Conservation (phyloP, 2,797 vertebrate genomes). For the Clangula hyemalis region DNA sequence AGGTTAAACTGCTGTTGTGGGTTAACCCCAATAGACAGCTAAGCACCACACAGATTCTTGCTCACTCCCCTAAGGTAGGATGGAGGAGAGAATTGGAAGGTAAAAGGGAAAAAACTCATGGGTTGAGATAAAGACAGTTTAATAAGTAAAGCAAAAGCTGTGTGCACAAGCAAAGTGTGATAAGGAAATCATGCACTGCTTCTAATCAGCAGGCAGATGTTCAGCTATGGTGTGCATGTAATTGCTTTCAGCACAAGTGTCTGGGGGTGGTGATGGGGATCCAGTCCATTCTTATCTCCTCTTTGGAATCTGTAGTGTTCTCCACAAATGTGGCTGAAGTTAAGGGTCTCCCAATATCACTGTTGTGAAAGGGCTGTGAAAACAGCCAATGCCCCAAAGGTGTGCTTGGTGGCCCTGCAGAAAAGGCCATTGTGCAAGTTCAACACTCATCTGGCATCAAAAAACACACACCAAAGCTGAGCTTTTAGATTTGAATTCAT, state of each 20-base stretch:
- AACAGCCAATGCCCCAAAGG: not conserved
- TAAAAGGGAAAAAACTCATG: not conserved
- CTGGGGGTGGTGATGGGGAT: not conserved
- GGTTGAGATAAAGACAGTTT: not conserved
- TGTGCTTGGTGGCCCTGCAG: not conserved
- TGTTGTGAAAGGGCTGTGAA: not conserved
- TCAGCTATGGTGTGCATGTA: not conserved
- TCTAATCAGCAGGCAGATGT: not conserved
- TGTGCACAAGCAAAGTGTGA: not conserved
- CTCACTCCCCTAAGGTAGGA: not conserved
- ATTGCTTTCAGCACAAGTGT: not conserved
- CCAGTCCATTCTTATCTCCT: not conserved
- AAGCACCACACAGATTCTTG: too few species aligned
- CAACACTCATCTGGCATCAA: not conserved
- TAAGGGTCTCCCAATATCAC: not conserved
- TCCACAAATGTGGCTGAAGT: not conserved
- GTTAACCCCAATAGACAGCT: not conserved
- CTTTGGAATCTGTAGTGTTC: not conserved
- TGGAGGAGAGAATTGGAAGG: not conserved
- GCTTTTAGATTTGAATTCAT: not conserved
- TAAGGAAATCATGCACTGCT: not conserved
- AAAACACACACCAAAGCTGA: not conserved
- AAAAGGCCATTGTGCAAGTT: rapidly evolving
- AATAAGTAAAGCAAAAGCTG: not conserved
- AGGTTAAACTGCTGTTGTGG: not conserved